Conservation (phyloP, 2,888 invertebrate genomes). For the Noctua pronuba region DNA sequence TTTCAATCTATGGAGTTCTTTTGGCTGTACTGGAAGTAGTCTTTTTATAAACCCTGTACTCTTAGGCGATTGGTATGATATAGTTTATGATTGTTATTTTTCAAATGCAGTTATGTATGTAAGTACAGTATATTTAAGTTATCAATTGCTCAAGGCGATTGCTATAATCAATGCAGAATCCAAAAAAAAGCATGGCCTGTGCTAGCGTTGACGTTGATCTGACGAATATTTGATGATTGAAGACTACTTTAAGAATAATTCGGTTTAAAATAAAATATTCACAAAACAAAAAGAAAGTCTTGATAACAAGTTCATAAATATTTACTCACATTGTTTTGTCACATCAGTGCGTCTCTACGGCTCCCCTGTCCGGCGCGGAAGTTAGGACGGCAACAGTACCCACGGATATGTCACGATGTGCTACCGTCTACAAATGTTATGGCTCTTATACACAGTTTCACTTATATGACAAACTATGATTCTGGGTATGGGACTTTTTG, state of each 20-base stretch:
- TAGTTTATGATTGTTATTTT: neutral
- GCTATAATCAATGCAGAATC: neutral
- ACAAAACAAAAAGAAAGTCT: too few species aligned
- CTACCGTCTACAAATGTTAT: constrained; percentile 45
- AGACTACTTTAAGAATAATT: neutral
- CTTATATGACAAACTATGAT: constrained; percentile 17
- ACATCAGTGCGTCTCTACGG: constrained; percentile 34
- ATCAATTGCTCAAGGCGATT: neutral
- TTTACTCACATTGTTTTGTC: neutral
- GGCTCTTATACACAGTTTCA: constrained; percentile 32
- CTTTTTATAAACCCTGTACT: neutral
- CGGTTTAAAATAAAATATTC: neutral
- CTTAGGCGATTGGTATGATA: neutral
- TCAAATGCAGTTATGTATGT: neutral
- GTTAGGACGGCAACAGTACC: constrained; percentile 32
- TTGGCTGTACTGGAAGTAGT: neutral
- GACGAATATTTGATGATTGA: neutral
- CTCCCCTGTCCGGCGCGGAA: constrained; percentile 22
- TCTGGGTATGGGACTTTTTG: neutral
- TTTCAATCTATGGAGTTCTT: neutral
- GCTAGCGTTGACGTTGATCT: neutral
- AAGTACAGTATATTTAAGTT: neutral
- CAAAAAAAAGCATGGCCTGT: neutral
- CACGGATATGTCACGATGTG: constrained; percentile 27
- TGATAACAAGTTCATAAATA: neutral